Percentiles rank a stretch among this genome's conserved stretches.
Evolutionary conservation across 2,797 vertebrate species (phyloP).

Genomic region (Melanotaenia parkinsoni): DNA sequence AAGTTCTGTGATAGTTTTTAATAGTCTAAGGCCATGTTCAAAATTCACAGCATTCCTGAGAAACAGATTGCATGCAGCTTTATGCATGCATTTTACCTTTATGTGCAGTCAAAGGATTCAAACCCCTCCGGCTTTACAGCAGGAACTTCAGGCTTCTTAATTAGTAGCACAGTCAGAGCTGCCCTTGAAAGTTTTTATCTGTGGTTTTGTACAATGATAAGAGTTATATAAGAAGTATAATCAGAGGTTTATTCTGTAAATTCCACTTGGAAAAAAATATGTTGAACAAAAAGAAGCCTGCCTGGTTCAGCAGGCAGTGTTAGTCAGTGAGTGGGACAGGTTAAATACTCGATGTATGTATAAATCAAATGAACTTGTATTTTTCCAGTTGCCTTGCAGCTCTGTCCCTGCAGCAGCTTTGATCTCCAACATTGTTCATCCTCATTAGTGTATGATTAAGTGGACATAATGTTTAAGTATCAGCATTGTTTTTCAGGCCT

Average conservation of each 20-base stretch:
- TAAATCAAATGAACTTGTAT: slow-evolving; percentile 13
- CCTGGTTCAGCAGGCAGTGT: neutral
- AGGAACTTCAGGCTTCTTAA: slow-evolving; percentile 2
- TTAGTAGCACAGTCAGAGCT: slow-evolving; percentile 9
- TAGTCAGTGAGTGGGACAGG: neutral
- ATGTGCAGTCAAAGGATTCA: slow-evolving; percentile 3
- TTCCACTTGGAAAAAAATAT: neutral
- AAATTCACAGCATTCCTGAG: neutral
- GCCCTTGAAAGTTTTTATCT: slow-evolving; percentile 21
- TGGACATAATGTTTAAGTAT: slow-evolving; percentile 22
- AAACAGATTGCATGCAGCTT: neutral
- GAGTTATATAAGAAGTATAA: neutral
- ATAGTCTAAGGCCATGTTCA: neutral
- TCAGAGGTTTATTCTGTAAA: slow-evolving; percentile 7
- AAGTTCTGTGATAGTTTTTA: neutral
- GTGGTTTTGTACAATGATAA: slow-evolving; percentile 13
- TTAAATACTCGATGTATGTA: slow-evolving; percentile 11
- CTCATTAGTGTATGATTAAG: slow-evolving; percentile 51
- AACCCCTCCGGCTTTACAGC: slow-evolving; percentile 12
- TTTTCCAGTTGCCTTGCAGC: slow-evolving; percentile 6
- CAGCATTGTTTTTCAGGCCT: slow-evolving; percentile 19
- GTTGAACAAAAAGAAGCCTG: slow-evolving; percentile 2
- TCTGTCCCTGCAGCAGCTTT: slow-evolving; percentile 29
- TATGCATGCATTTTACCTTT: neutral
- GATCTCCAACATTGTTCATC: slow-evolving; percentile 21